These are phyloP conservation scores for Agonopterix heracliana DNA, from an alignment of 2,888 invertebrate genomes.

Conservation along the genomic window DNA sequence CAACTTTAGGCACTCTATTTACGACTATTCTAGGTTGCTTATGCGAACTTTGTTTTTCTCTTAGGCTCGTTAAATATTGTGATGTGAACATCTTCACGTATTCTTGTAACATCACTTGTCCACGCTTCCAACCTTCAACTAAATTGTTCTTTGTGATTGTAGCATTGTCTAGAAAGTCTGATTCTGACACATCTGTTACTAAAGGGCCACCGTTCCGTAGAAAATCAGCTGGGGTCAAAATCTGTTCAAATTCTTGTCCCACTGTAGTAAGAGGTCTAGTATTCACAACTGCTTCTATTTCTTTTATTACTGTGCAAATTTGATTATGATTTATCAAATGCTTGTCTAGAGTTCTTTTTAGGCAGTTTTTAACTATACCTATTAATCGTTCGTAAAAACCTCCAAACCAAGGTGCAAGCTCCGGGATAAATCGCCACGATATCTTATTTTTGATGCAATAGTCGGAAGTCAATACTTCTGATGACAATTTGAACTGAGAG, in stretches of 20 bases:
- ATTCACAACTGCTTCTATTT: too few species aligned
- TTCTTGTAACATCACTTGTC: constrained; percentile 12
- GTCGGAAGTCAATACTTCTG: constrained; percentile 7
- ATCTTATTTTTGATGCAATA: constrained; percentile 9
- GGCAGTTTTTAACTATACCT: constrained; percentile 6
- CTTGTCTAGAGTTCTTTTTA: constrained; percentile 4
- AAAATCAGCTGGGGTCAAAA: constrained; percentile 7
- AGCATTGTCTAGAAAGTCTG: not conserved
- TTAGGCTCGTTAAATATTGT: constrained; percentile 8
- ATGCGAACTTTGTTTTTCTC: constrained; percentile 8
- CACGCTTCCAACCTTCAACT: constrained; percentile 12
- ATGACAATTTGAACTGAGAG: constrained; percentile 5
- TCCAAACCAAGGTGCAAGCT: constrained; percentile 17
- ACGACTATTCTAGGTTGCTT: not conserved
- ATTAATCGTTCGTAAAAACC: constrained; percentile 17
- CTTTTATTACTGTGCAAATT: constrained; percentile 7
- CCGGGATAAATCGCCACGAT: constrained; percentile 15
- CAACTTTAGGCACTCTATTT: constrained; percentile 4
- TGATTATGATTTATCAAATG: constrained; percentile 3
- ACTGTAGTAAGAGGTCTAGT: constrained; percentile 10
- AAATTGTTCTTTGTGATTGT: constrained; percentile 7
- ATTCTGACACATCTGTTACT: not conserved
- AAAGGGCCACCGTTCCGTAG: not conserved
- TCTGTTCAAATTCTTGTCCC: constrained; percentile 5
- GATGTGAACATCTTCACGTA: constrained; percentile 15